Evolutionary conservation across 2,113 vertebrate genomes (phyloP).

Genomic region (Cottus gobio): DNA sequence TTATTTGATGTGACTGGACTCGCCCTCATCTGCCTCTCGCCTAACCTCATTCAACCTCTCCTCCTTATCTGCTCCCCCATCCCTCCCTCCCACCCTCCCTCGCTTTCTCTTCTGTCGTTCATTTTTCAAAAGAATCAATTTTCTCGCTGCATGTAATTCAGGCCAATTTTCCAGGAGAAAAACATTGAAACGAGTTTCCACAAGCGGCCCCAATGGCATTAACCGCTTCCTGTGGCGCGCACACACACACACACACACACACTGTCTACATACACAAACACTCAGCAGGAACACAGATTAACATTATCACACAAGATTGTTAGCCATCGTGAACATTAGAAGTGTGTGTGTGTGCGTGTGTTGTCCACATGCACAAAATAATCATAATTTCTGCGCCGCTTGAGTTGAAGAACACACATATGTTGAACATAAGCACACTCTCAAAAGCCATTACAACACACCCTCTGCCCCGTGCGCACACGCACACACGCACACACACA

Average conservation of each 20-base stretch:
- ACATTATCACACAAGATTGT: neutral
- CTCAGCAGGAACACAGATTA: neutral
- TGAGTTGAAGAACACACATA: neutral
- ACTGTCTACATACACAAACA: neutral
- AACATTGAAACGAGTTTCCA: constrained; percentile 10
- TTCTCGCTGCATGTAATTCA: constrained; percentile 30
- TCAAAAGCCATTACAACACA: neutral
- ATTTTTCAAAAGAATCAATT: constrained; percentile 36
- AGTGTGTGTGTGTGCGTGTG: neutral
- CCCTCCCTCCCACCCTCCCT: neutral
- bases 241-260: neutral
- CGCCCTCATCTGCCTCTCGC: constrained; percentile 1
- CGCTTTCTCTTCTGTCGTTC: neutral
- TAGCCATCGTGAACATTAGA: neutral
- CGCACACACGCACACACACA: constrained; percentile 1
- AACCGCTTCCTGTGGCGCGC: neutral
- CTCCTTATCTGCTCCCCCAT: neutral
- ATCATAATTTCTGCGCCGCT: constrained; percentile 10
- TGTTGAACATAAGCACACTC: neutral
- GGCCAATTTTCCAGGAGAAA: constrained; percentile 26
- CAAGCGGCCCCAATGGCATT: neutral
- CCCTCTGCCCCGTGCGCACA: neutral
- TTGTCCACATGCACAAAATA: neutral
- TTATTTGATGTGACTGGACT: constrained; percentile 39
- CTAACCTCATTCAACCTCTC: constrained; percentile 37